These are phyloP conservation scores for Chaenodraco wilsoni DNA, from an alignment of 2,797 vertebrate genomes.

Conservation along the genomic window DNA sequence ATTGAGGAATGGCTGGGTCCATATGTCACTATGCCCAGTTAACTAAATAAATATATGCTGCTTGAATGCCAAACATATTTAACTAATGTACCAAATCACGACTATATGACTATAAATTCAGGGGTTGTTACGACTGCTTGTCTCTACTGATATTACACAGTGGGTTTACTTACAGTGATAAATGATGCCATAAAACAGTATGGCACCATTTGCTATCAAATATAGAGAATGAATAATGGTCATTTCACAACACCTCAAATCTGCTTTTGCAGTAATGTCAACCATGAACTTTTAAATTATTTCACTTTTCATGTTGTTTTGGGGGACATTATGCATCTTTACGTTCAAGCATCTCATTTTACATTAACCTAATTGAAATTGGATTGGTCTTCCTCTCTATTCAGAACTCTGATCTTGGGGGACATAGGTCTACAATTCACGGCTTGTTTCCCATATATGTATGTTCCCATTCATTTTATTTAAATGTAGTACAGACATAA, in stretches of 20 bases:
- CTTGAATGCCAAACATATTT: conserved; percentile 35
- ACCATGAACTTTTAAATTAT: background rate
- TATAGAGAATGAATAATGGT: background rate
- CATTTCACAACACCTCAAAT: too few species aligned
- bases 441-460: background rate
- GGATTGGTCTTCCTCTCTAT: background rate
- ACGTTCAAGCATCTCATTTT: too few species aligned
- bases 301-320: background rate
- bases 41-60: conserved; percentile 16
- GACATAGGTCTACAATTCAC: too few species aligned
- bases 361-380: background rate
- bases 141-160: conserved; percentile 1
- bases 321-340: too few species aligned
- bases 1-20: conserved; percentile 20
- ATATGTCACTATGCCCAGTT: conserved; percentile 42
- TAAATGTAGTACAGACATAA: background rate
- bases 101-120: conserved; percentile 3
- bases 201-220: background rate
- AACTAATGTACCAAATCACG: conserved; percentile 32
- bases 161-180: background rate
- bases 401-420: background rate
- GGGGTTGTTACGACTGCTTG: background rate
- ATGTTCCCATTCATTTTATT: too few species aligned
- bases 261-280: background rate
- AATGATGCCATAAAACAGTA: background rate